Conservation (phyloP, 2,113 vertebrate genomes). For the Phyllostomus discolor region DNA sequence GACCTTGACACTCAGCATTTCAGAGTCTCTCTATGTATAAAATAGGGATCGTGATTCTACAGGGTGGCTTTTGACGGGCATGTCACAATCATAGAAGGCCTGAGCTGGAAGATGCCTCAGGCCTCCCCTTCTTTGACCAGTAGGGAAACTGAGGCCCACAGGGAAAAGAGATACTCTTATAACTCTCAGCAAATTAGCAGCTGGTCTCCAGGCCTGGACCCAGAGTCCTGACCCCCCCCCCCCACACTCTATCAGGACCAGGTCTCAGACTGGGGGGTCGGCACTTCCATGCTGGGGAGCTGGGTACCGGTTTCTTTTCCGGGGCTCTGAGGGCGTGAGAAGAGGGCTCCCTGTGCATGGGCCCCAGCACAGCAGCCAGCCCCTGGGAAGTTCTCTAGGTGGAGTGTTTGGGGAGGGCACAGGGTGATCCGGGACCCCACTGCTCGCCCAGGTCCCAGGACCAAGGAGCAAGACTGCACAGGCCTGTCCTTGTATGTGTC, state of each 20-base stretch:
- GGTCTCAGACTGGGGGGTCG: not conserved
- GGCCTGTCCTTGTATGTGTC: not conserved
- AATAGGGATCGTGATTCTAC: not conserved
- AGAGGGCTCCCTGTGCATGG: not conserved
- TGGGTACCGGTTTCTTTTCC: not conserved
- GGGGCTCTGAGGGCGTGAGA: not conserved
- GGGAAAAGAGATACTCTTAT: not conserved
- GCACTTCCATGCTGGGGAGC: not conserved
- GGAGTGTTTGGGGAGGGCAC: not conserved
- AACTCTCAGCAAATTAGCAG: not conserved
- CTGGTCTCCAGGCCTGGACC: not conserved
- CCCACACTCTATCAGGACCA: rapidly evolving
- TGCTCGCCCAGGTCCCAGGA: not conserved
- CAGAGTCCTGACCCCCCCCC: not conserved
- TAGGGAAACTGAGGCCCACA: not conserved
- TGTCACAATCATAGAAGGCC: not conserved
- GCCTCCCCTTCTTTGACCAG: not conserved
- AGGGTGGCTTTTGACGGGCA: not conserved
- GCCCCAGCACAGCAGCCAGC: not conserved
- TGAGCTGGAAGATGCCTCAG: not conserved
- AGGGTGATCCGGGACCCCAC: not conserved
- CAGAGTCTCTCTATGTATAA: not conserved
- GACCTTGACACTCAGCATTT: not conserved
- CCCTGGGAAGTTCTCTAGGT: not conserved
- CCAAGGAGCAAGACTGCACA: not conserved